Evolutionary conservation across 2,888 invertebrate genomes (phyloP).

Genomic region (Sicus ferrugineus): DNA sequence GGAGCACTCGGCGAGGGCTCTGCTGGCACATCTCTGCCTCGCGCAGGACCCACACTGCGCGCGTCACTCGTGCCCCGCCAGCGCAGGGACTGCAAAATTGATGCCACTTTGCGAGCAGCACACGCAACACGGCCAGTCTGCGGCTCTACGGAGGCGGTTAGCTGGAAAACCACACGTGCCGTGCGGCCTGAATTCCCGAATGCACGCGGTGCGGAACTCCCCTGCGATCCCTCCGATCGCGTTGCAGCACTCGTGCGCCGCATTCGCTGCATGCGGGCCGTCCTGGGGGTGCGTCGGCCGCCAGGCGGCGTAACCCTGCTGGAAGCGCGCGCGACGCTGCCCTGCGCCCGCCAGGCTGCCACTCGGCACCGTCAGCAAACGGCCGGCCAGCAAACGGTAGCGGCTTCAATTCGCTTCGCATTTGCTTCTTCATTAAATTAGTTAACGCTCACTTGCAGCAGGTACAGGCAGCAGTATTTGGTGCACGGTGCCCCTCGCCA

Average conservation of each 20-base stretch:
- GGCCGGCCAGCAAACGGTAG: slow-evolving; percentile 48
- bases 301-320: slow-evolving; percentile 15
- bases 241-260: slow-evolving; percentile 19
- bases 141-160: slow-evolving; percentile 43
- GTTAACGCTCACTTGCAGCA: neutral
- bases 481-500: neutral
- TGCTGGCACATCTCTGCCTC: neutral
- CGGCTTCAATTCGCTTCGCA: slow-evolving; percentile 57
- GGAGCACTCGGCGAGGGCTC: too few relatives aligned
- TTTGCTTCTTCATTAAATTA: slow-evolving; percentile 56
- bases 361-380: slow-evolving; percentile 16
- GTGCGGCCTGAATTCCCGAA: slow-evolving; percentile 37
- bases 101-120: slow-evolving; percentile 11
- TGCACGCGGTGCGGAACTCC: slow-evolving; percentile 45
- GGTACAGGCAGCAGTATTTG: neutral
- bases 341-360: neutral
- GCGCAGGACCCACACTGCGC: slow-evolving; percentile 39
- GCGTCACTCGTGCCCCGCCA: neutral
- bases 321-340: slow-evolving; percentile 24
- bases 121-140: slow-evolving; percentile 22
- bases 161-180: slow-evolving; percentile 60
- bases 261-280: slow-evolving; percentile 33
- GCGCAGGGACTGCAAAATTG: neutral
- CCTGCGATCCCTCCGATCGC: neutral
- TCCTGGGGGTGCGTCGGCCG: slow-evolving; percentile 14